A percentile compares a stretch with the other conserved stretches of the same genome.
phyloP scores from a whole-genome alignment of 30 jellyfish, hydroid and myxozoan genomes.

The Hydractinia symbiolongicarpus region DNA sequence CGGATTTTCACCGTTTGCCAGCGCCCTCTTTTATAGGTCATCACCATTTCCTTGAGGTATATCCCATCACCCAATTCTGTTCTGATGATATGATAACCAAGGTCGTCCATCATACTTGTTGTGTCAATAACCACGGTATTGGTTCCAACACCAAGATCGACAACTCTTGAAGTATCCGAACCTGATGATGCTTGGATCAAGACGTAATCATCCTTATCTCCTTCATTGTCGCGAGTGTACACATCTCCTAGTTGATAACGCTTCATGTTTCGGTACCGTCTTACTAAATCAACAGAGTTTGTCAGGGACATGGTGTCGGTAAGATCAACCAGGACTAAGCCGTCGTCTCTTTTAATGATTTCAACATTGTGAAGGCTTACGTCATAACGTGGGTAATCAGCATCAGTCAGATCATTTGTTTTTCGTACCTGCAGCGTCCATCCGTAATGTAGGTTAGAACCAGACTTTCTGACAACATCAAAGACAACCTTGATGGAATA shows the following conservation, averaged over 20 bases:
- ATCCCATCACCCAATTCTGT: background rate
- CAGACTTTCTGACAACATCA: background rate
- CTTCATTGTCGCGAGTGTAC: background rate
- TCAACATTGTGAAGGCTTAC: background rate
- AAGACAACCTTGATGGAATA: background rate
- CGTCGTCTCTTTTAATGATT: background rate
- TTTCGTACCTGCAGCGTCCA: constrained; percentile 3
- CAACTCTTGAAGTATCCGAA: background rate
- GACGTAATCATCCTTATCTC: background rate
- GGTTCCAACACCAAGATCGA: background rate
- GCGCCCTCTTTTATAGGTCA: background rate
- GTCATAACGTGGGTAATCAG: background rate
- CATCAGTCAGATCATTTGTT: background rate
- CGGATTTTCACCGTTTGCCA: background rate
- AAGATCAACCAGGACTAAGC: background rate
- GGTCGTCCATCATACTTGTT: background rate
- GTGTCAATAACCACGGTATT: constrained; percentile 14
- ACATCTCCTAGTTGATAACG: background rate
- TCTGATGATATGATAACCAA: background rate
- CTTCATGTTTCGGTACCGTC: background rate
- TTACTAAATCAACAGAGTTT: background rate
- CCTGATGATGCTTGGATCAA: background rate
- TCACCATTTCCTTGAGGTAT: background rate
- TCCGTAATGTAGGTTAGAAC: background rate
- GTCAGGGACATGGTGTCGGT: constrained; percentile 1